Evolutionary conservation across 2,888 invertebrate genomes (phyloP), one percentile per base, ranked within the genome.

Genomic region (Melanostoma mellinum): DNA sequence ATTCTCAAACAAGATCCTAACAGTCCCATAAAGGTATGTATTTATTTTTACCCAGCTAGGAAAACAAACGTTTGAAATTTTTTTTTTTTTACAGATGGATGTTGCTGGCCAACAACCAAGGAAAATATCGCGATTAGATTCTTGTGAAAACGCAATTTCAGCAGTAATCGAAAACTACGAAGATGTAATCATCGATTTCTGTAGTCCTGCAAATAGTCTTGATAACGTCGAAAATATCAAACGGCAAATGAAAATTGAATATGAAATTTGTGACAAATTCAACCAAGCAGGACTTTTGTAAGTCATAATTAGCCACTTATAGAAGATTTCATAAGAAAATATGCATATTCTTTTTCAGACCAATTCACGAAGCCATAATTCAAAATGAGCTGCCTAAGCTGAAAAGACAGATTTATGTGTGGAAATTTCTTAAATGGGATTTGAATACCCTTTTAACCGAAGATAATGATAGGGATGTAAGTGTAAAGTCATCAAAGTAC

Each of bases 331-430:
- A 55, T 68, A 36, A 55, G 53, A 8, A n/a, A 33, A 9, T 6
- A 20, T 30, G 20, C n/a, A 50, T 33, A n/a, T 8, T 1, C 3
- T 4, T 20, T 3, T 4, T 6, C 20, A 86, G 86, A 6, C 86
- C 86, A n/a, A 80, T 87, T 20, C 86, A 87, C 30, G 61, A 63
- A 20, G 85, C 86, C 10, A 86, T 87, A 35, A 20, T 65, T 10
- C 33, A 69, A 5, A 85, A 86, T 32, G 79, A 86, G 9, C 9
- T 85, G 2, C 6, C 44, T 6, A 68, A 65, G 53, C 55, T 87
- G 0, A 75, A 67, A 56, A 74, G 79, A 6, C 86, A 86, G 65
- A 36, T 86, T 0, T 86, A 77, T 32, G 85, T 87, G 4, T 82
- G 81, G 56, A 71, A 78, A 1, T 80, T 52, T 58, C 61, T 60